phyloP scores from a whole-genome alignment of 2,797 vertebrate species.

The Takifugu rubripes region DNA sequence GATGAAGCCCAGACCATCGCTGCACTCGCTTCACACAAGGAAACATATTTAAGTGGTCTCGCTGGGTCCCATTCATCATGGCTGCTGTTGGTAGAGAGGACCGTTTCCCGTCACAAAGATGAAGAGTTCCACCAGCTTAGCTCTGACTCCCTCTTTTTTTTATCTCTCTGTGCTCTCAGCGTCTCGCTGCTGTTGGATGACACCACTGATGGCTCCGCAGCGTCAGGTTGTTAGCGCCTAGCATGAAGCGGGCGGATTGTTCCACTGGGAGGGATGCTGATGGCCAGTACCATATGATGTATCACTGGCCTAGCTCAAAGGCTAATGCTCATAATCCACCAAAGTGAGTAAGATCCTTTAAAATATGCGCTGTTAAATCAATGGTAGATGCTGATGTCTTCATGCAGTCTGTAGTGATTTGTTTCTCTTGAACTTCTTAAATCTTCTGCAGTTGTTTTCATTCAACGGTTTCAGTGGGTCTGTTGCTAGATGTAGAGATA shows the following conservation, averaged over 20 bases:
- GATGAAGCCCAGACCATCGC: conserved; percentile 25
- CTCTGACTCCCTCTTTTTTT: conserved; percentile 17
- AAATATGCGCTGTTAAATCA: conserved; percentile 32
- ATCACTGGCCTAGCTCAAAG: conserved; percentile 31
- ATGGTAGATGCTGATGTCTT: conserved; percentile 1
- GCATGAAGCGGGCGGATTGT: conserved; percentile 28
- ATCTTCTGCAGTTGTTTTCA: not conserved
- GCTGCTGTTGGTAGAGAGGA: conserved; percentile 39
- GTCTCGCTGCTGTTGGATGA: conserved; percentile 29
- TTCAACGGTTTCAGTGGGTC: not conserved
- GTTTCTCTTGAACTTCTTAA: not conserved
- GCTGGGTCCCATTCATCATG: conserved; percentile 47
- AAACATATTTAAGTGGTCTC: conserved; percentile 51
- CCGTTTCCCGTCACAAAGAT: conserved; percentile 49
- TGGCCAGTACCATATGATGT: conserved; percentile 40
- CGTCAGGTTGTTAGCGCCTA: conserved; percentile 36
- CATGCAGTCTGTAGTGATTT: no score
- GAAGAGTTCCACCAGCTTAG: conserved; percentile 37
- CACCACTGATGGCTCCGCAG: conserved; percentile 20
- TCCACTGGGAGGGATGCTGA: conserved; percentile 46
- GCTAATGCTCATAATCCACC: conserved; percentile 37
- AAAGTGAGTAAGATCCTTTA: conserved; percentile 38
- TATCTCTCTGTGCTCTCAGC: conserved; percentile 21
- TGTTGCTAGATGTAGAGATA: not conserved
- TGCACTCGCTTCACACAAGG: conserved; percentile 26